These are phyloP conservation scores for Tyrophagus putrescentiae DNA, from an alignment of 1,140 invertebrate genomes.

Conservation along the genomic window DNA sequence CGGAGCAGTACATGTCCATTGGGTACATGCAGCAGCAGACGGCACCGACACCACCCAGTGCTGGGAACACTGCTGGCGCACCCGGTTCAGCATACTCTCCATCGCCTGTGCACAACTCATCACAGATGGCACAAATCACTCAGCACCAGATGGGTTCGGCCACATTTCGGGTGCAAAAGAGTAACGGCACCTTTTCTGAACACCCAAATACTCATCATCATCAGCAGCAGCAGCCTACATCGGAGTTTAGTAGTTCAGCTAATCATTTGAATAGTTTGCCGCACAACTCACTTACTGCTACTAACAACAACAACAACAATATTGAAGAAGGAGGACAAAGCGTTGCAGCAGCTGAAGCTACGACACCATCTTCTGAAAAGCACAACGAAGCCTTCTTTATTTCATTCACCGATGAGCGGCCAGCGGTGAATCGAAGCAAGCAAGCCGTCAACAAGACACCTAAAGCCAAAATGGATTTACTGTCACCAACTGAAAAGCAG, in stretches of 20 bases:
- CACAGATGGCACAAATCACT: not conserved
- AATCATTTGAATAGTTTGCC: not conserved
- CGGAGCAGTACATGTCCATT: not conserved
- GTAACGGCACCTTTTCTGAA: not conserved
- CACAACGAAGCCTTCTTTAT: conserved; percentile 23
- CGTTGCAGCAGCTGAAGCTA: conserved; percentile 26
- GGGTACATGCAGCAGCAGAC: not conserved
- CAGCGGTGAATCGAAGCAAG: not conserved
- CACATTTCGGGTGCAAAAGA: conserved; percentile 12
- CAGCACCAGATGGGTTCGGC: not conserved
- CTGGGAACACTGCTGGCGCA: not conserved
- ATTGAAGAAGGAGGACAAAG: conserved; percentile 23
- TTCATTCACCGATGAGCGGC: conserved; percentile 22
- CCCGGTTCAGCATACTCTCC: not conserved
- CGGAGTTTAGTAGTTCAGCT: not conserved
- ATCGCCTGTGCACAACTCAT: not conserved
- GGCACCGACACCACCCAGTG: not conserved
- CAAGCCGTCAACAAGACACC: conserved; percentile 19
- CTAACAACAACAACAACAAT: conserved; percentile 16
- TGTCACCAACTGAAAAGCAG: conserved; percentile 9
- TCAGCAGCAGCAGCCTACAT: no score
- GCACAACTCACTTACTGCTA: not conserved
- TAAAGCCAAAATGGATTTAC: conserved; percentile 4
- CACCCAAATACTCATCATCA: not conserved
- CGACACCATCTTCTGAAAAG: conserved; percentile 26